A percentile compares a stretch with the other conserved stretches of the same genome.
phyloP scores from a whole-genome alignment of 2,113 vertebrate genomes.

The Glaucomys volans region DNA sequence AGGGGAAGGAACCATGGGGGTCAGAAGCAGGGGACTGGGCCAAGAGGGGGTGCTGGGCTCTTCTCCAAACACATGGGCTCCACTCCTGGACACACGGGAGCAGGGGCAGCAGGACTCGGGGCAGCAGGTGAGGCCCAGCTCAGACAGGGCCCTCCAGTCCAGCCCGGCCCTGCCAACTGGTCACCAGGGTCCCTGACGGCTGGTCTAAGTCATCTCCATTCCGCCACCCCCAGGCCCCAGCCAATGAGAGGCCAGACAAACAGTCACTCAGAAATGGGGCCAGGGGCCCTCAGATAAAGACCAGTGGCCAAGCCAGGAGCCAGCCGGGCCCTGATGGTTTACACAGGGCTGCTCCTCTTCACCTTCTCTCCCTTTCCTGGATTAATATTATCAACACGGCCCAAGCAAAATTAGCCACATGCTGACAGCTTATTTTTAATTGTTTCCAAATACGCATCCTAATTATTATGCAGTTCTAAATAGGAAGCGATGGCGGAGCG shows the following conservation, averaged over 20 bases:
- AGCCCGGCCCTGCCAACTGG: accelerated
- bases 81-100: too few relatives aligned
- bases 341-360: accelerated
- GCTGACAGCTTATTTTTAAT: constrained; percentile 81
- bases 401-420: constrained; percentile 78
- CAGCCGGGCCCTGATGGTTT: background rate
- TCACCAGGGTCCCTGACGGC: background rate
- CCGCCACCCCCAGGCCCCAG: background rate
- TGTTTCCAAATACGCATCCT: constrained; percentile 83
- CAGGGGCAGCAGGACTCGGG: accelerated
- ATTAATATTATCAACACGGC: constrained; percentile 38
- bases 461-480: constrained; percentile 79
- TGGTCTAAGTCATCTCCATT: background rate
- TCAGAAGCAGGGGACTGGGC: background rate
- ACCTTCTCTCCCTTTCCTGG: constrained; percentile 2
- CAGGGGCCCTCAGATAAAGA: background rate
- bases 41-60: too few relatives aligned
- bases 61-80: background rate
- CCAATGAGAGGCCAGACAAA: background rate
- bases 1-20: accelerated
- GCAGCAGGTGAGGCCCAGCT: background rate
- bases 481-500: constrained; percentile 68
- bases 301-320: background rate
- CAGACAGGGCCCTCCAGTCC: background rate
- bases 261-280: background rate